phyloP scores from a whole-genome alignment of 2,113 vertebrate genomes.

The Pelodiscus sinensis region DNA sequence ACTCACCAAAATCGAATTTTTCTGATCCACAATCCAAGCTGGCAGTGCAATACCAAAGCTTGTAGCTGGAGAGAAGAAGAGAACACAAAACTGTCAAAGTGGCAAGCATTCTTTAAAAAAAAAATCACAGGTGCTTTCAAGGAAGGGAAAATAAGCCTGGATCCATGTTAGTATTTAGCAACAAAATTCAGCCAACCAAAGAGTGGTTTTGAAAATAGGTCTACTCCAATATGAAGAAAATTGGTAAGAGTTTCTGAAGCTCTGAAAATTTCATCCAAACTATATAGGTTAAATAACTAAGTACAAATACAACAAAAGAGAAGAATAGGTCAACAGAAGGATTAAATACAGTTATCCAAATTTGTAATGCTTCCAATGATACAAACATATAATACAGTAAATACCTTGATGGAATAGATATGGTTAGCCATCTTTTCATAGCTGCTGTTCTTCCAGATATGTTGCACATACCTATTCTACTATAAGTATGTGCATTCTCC shows the following conservation, averaged over 20 bases:
- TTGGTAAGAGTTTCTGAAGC: not conserved
- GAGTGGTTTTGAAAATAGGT: not conserved
- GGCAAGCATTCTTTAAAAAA: not conserved
- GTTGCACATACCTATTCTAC: not conserved
- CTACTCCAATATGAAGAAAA: not conserved
- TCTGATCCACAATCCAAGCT: slow-evolving; percentile 99
- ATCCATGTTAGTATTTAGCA: not conserved
- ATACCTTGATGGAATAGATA: not conserved
- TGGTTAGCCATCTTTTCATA: not conserved
- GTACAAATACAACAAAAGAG: not conserved
- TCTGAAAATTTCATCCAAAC: not conserved
- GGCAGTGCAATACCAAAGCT: slow-evolving; percentile 97
- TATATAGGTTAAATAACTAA: not conserved
- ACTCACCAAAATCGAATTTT: slow-evolving; percentile 97
- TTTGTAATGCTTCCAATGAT: not conserved
- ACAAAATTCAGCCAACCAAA: not conserved
- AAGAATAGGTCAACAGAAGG: not conserved
- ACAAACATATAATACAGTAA: not conserved
- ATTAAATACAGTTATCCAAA: not conserved
- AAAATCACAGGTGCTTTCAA: not conserved
- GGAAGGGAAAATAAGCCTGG: fast-evolving
- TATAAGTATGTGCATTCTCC: not conserved
- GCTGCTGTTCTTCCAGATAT: not conserved
- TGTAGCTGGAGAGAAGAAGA: slow-evolving; percentile 82
- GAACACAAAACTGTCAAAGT: slow-evolving; percentile 12